These are phyloP conservation scores for Limulus polyphemus DNA, from an alignment of 2,888 invertebrate genomes.

Conservation along the genomic window DNA sequence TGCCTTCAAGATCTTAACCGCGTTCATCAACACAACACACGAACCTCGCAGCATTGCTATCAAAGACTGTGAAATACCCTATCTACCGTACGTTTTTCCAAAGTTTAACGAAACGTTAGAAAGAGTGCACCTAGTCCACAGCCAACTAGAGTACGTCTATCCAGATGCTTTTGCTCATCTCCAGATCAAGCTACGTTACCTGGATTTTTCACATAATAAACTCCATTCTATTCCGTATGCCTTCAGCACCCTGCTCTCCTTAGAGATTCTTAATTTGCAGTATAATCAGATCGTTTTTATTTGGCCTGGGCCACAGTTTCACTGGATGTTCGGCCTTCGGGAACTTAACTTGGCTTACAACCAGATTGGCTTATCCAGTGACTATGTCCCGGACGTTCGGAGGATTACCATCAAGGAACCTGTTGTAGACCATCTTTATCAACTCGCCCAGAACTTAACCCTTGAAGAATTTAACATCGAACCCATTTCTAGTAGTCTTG, in stretches of 20 bases:
- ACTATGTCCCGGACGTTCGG: too few species aligned
- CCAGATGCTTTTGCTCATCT: conserved; percentile 4
- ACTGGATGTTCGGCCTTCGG: conserved; percentile 1
- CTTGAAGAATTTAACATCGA: conserved; percentile 7
- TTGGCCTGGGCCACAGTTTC: neutral
- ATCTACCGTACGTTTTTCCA: too few species aligned
- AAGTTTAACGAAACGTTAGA: too few species aligned
- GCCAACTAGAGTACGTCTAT: too few species aligned
- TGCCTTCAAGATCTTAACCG: conserved; percentile 10
- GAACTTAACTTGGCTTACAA: conserved; percentile 11
- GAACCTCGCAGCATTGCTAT: too few species aligned
- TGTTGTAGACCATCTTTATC: too few species aligned
- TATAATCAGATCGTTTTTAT: conserved; percentile 10
- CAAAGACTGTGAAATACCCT: too few species aligned
- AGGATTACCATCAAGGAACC: too few species aligned
- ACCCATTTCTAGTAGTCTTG: conserved; percentile 2
- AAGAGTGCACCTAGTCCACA: too few species aligned
- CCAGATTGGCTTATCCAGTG: too few species aligned
- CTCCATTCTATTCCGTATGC: conserved; percentile 10
- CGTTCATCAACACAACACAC: neutral
- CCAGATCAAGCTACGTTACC: conserved; percentile 2
- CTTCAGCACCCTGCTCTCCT: neutral
- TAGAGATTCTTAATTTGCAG: conserved; percentile 8
- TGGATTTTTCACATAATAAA: conserved; percentile 13
- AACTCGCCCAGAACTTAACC: too few species aligned